Percentiles rank a stretch among this genome's conserved stretches.
Evolutionary conservation across 2,888 invertebrate genomes (phyloP).

Genomic region (Brenthis daphne): DNA sequence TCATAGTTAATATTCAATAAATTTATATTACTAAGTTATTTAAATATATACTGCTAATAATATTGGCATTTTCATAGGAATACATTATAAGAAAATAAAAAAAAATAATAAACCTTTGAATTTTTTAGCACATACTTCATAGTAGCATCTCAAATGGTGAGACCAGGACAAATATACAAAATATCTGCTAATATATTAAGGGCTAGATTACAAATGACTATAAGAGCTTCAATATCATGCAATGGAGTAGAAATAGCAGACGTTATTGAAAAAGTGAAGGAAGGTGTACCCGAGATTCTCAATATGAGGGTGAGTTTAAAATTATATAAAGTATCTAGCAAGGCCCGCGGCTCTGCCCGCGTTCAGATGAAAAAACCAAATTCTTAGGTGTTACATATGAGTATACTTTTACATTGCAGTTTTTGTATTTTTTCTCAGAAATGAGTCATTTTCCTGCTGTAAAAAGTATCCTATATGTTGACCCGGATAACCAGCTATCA

Average conservation of each 20-base stretch:
- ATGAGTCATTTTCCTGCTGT: too few relatives aligned
- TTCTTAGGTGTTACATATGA: too few relatives aligned
- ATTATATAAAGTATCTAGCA: not conserved
- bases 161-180: conserved; percentile 95
- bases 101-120: too few relatives aligned
- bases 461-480: too few relatives aligned
- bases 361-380: too few relatives aligned
- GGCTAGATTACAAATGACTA: conserved; percentile 89
- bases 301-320: conserved; percentile 87
- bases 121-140: conserved; percentile 92
- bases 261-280: conserved; percentile 90
- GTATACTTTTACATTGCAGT: too few relatives aligned
- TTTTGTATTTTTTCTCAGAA: too few relatives aligned
- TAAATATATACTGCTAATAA: too few relatives aligned
- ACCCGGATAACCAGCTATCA: too few relatives aligned
- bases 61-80: not conserved
- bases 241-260: conserved; percentile 95
- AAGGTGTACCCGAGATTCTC: conserved; percentile 94
- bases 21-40: not conserved
- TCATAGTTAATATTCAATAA: not conserved
- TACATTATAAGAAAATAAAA: not conserved
- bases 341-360: too few relatives aligned
- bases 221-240: conserved; percentile 93
- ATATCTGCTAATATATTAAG: conserved; percentile 92
- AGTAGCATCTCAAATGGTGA: conserved; percentile 93